These are phyloP conservation scores for Zelleria hepariella DNA, from an alignment of 2,888 invertebrate genomes.

Conservation along the genomic window DNA sequence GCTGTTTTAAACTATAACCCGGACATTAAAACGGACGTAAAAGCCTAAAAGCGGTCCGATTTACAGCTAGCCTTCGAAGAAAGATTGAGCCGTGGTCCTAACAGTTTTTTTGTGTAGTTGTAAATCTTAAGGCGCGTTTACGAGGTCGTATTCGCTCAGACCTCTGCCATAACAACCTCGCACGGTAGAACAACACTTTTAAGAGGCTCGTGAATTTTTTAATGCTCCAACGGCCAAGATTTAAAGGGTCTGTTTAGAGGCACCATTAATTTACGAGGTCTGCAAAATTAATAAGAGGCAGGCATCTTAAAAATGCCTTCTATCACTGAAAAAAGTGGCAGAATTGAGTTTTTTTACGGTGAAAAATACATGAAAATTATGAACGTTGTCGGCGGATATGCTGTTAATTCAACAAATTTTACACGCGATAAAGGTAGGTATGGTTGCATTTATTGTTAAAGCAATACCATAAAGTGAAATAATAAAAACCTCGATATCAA, in stretches of 20 bases:
- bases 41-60: slow-evolving; percentile 31
- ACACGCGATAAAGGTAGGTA: background rate
- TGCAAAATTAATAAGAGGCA: too few species aligned
- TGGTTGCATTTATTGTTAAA: background rate
- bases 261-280: too few species aligned
- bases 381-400: background rate
- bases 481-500: background rate
- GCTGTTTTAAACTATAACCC: background rate
- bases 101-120: slow-evolving; percentile 69
- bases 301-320: too few species aligned
- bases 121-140: slow-evolving; percentile 61
- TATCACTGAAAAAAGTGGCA: too few species aligned
- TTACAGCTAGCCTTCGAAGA: slow-evolving; percentile 38
- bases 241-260: too few species aligned
- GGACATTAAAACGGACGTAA: slow-evolving; percentile 21
- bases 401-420: background rate
- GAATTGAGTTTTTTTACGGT: background rate
- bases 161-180: slow-evolving; percentile 47
- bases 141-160: slow-evolving; percentile 29
- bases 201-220: slow-evolving; percentile 60
- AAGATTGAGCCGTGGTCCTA: slow-evolving; percentile 52
- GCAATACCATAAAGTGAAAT: background rate
- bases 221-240: slow-evolving; percentile 54
- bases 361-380: background rate
- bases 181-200: slow-evolving; percentile 63